Conservation (phyloP, 2,888 invertebrate genomes). For the Drosophila incognita region DNA sequence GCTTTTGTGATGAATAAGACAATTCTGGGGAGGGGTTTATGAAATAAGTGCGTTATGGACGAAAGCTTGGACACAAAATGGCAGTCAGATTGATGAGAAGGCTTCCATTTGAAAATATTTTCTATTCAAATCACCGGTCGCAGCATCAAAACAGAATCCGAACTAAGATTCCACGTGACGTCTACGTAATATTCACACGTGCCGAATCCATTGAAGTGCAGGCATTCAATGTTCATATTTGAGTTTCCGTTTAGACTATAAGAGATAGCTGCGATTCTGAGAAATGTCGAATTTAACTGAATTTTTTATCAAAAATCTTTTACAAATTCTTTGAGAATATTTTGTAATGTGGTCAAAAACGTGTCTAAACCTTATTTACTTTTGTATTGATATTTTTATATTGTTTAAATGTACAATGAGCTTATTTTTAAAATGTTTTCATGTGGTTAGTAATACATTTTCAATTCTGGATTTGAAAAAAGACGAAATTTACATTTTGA, state of each 20-base stretch:
- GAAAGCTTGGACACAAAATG: slow-evolving; percentile 29
- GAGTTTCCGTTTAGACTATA: slow-evolving; percentile 10
- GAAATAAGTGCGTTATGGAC: slow-evolving; percentile 34
- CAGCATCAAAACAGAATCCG: not conserved
- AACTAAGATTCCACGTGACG: slow-evolving; percentile 21
- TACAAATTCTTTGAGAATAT: not conserved
- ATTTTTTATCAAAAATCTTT: not conserved
- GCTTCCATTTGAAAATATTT: slow-evolving; percentile 28
- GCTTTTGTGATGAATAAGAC: slow-evolving; percentile 19
- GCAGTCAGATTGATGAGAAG: slow-evolving; percentile 28
- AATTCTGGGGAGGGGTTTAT: slow-evolving; percentile 18
- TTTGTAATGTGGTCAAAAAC: too few relatives aligned
- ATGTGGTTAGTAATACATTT: not conserved
- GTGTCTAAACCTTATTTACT: not conserved
- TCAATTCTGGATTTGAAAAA: not conserved
- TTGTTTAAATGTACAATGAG: not conserved
- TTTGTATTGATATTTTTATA: not conserved
- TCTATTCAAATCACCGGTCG: slow-evolving; percentile 2
- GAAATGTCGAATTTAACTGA: not conserved
- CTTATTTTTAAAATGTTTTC: not conserved
- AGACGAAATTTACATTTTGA: not conserved
- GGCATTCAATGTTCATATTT: slow-evolving; percentile 34
- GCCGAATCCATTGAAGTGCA: slow-evolving; percentile 25
- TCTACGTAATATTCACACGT: slow-evolving; percentile 46
- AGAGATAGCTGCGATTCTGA: not conserved